phyloP scores from a whole-genome alignment of 2,888 invertebrate species.

The Drosophila algonquin region DNA sequence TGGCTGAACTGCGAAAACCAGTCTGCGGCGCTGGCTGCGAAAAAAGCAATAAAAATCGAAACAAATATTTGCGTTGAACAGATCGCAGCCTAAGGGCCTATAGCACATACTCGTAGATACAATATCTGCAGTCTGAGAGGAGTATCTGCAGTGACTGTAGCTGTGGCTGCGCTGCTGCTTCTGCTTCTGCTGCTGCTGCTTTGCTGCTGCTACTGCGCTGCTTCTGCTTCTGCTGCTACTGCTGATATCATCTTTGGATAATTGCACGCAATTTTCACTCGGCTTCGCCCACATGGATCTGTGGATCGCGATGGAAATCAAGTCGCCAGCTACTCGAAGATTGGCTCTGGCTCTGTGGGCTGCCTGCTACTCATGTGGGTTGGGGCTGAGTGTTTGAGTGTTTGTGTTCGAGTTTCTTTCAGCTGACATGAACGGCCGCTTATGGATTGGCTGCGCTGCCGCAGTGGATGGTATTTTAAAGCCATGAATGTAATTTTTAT shows the following conservation, averaged over 20 bases:
- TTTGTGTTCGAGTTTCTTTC: slow-evolving; percentile 19
- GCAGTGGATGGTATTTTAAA: slow-evolving; percentile 35
- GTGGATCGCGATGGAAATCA: slow-evolving; percentile 16
- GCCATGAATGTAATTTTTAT: slow-evolving; percentile 63
- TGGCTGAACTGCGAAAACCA: slow-evolving; percentile 31
- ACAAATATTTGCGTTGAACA: slow-evolving; percentile 2
- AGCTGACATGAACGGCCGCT: slow-evolving; percentile 15
- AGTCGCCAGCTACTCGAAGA: slow-evolving; percentile 17
- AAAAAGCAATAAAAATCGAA: slow-evolving; percentile 24
- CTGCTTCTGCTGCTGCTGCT: not conserved
- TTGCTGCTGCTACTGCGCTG: not conserved
- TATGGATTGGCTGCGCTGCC: slow-evolving; percentile 25
- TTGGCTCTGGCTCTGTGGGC: slow-evolving; percentile 30
- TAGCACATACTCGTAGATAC: not conserved
- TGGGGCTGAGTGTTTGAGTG: slow-evolving; percentile 10
- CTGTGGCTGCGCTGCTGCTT: no score
- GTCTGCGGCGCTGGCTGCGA: slow-evolving; percentile 23
- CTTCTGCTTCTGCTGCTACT: slow-evolving; percentile 9
- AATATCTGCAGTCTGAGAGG: no score
- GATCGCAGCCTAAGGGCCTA: slow-evolving; percentile 19
- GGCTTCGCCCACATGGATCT: slow-evolving; percentile 61
- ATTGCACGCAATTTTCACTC: slow-evolving; percentile 75
- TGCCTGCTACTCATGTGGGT: slow-evolving; percentile 15
- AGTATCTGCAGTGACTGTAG: no score
- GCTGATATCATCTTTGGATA: slow-evolving; percentile 73